A percentile compares a stretch with the other conserved stretches of the same genome.
These are phyloP conservation scores for Setophaga coronata DNA, from an alignment of 2,113 vertebrate genomes.

Conservation along the genomic window DNA sequence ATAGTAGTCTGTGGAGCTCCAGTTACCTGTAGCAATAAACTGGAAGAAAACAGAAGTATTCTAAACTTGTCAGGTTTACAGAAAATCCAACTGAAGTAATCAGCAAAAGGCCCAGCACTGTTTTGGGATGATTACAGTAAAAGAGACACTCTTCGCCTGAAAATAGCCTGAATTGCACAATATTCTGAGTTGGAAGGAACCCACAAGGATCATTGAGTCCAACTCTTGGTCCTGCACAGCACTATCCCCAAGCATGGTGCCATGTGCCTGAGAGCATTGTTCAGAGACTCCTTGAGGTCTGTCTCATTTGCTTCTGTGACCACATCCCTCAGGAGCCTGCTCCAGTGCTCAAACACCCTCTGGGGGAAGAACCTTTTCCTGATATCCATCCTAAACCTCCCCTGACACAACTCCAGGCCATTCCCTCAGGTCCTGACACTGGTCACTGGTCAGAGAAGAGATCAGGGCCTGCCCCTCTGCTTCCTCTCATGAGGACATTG, in stretches of 20 bases:
- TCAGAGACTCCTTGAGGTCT: neutral
- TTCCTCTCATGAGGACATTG: neutral
- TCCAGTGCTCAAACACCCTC: neutral
- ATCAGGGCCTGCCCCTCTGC: neutral
- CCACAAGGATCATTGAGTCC: neutral
- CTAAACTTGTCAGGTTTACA: neutral
- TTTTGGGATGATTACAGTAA: neutral
- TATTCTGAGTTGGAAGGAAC: neutral
- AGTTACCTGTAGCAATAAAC: neutral
- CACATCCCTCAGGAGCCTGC: neutral
- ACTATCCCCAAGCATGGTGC: too few relatives aligned
- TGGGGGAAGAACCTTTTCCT: neutral
- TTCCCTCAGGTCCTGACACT: rapidly evolving
- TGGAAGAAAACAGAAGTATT: neutral
- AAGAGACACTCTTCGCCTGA: neutral
- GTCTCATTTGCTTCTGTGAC: neutral
- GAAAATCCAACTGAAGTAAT: neutral
- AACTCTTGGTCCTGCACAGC: neutral
- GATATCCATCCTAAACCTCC: rapidly evolving
- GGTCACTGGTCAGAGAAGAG: neutral
- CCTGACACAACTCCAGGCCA: neutral
- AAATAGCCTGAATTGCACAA: neutral
- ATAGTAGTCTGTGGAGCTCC: neutral
- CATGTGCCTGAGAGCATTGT: neutral
- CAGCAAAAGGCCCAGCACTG: neutral